These are phyloP conservation scores for Thripadectes ignobilis DNA, from an alignment of 2,797 vertebrate species.

Conservation along the genomic window DNA sequence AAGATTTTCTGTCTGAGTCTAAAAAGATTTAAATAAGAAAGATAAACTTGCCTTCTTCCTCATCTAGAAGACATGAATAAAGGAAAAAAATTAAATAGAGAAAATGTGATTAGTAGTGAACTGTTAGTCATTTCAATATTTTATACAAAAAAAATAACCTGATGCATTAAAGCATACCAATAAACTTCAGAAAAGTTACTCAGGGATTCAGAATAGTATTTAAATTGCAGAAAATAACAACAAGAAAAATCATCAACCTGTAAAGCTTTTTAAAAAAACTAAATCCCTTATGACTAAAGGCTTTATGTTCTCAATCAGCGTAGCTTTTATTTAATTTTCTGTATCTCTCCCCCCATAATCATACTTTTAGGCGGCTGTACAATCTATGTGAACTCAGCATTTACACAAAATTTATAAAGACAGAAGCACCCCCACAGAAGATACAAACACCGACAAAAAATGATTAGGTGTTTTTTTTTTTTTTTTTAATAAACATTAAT, in stretches of 20 bases:
- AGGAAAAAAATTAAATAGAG: conserved; percentile 70
- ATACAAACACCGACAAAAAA: background rate
- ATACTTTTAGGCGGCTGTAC: background rate
- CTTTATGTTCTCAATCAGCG: background rate
- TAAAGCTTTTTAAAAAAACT: background rate
- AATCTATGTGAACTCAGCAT: background rate
- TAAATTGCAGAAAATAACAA: background rate
- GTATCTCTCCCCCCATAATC: background rate
- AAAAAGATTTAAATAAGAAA: conserved; percentile 56
- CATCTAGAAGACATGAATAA: conserved; percentile 84
- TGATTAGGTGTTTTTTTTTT: fast-evolving
- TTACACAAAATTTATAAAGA: background rate
- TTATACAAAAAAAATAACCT: conserved; percentile 54
- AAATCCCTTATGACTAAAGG: background rate
- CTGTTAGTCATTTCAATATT: conserved; percentile 61
- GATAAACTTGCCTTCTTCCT: conserved; percentile 90
- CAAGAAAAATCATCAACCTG: background rate
- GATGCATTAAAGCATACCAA: background rate
- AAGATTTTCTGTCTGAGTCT: background rate
- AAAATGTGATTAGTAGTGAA: conserved; percentile 73
- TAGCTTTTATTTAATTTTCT: background rate
- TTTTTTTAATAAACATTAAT: background rate
- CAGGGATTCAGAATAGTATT: background rate
- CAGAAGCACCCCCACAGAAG: background rate
- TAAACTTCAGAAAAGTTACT: background rate